A percentile compares a stretch with the other conserved stretches of the same genome.
phyloP scores from a whole-genome alignment of 1,140 invertebrate species.

The Ephestia elutella region DNA sequence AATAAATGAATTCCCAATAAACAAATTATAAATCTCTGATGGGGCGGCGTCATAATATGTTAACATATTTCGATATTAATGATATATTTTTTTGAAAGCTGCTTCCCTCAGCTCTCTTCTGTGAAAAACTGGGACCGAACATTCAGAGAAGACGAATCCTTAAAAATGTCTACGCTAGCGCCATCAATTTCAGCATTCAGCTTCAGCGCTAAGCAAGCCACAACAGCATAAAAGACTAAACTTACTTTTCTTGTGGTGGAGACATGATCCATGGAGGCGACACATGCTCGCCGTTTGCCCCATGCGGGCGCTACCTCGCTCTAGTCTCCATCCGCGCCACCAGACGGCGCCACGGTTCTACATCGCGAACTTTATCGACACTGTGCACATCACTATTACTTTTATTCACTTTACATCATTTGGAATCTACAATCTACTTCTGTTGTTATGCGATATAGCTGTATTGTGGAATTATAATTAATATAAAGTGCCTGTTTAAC shows the following conservation, averaged over 20 bases:
- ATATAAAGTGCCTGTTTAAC: background rate
- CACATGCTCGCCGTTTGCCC: slow-evolving; percentile 80
- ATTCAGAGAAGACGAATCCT: no score
- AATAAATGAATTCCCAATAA: no score
- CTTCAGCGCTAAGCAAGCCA: no score
- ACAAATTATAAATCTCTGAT: no score
- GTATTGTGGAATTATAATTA: background rate
- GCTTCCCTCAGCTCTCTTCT: no score
- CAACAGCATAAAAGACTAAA: slow-evolving; percentile 20
- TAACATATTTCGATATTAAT: no score
- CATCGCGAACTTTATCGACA: slow-evolving; percentile 35
- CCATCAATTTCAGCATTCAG: no score
- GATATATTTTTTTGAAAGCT: no score
- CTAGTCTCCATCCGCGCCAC: slow-evolving; percentile 77
- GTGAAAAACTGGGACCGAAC: no score
- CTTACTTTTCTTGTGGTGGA: slow-evolving; percentile 79
- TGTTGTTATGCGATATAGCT: slow-evolving; percentile 22
- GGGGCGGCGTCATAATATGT: no score
- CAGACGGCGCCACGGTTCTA: slow-evolving; percentile 35
- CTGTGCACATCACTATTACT: slow-evolving; percentile 41
- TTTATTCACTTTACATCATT: slow-evolving; percentile 28
- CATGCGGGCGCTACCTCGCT: slow-evolving; percentile 80
- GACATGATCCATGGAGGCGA: slow-evolving; percentile 78
- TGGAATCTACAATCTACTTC: slow-evolving; percentile 11
- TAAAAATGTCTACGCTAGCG: no score